Percentiles rank a stretch among this genome's conserved stretches.
phyloP scores from a whole-genome alignment of 2,113 vertebrate genomes.

The Sula dactylatra region DNA sequence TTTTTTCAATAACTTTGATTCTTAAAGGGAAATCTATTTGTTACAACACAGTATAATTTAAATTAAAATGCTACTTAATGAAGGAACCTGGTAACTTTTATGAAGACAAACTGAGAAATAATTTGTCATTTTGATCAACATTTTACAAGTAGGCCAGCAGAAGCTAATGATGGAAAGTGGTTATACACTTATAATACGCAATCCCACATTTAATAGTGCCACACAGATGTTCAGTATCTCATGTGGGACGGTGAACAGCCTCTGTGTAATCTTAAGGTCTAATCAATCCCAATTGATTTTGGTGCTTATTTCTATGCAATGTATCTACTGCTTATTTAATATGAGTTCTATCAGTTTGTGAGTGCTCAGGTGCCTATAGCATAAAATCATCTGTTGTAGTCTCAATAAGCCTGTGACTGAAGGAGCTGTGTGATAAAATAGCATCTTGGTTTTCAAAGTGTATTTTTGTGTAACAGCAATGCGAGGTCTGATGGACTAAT shows the following conservation, averaged over 20 bases:
- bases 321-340: not conserved
- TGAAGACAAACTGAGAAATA: not conserved
- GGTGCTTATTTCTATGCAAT: not conserved
- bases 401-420: not conserved
- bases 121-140: not conserved
- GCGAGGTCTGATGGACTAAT: not conserved
- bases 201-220: not conserved
- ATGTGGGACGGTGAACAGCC: not conserved
- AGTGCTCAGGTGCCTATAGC: not conserved
- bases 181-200: not conserved
- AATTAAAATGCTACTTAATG: not conserved
- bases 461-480: not conserved
- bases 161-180: not conserved
- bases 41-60: not conserved
- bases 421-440: not conserved
- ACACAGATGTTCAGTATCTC: not conserved
- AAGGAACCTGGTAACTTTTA: not conserved
- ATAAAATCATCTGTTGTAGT: not conserved
- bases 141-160: not conserved
- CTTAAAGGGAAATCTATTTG: not conserved
- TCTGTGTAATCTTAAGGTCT: not conserved
- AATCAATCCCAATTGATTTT: not conserved
- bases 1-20: not conserved
- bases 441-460: not conserved
- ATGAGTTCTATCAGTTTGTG: not conserved